Base-by-base conservation (phyloP, 2,797 vertebrate species). In the Balearica regulorum region DNA sequence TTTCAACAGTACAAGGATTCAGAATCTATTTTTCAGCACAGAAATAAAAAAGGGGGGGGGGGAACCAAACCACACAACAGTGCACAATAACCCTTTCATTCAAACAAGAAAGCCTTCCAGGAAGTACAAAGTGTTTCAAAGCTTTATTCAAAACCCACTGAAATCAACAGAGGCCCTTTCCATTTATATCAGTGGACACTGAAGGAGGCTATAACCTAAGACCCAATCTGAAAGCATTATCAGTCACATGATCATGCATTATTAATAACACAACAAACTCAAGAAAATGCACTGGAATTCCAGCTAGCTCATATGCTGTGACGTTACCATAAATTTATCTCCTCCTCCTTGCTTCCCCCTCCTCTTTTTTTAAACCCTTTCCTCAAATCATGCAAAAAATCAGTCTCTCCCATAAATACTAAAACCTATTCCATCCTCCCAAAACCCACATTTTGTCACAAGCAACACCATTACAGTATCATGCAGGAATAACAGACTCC, bases 51-150 rank as follows among this genome's bases (percentile, higher is more conserved):
- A 17, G 31, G 0, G n/a, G 33, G 3, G 4, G 9, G 26, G 15
- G 6, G 16, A 29, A 53, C 43, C 43, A 43, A 3, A 2, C 28
- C 53, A 0, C 1, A 21, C 26, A 82, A 3, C 76, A 51, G 89
- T 5, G 53, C 82, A 97, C 94, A 97, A 96, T 93, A 91, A 83
- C 5, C 84, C 87, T 94, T 97, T 96, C 70, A 97, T 54, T 94
- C 70, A 70, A 91, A 77, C 31, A 83, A 91, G 87, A 68, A 89
- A 93, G 84, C 95, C 64, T 87, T 78, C 39, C 76, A 91, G 86
- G 93, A 97, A 94, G 80, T 24, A 93, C 71, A 35, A 39, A 81
- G 68, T 72, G 57, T 88, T 91, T 90, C 81, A 89, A 71, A 94
- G 62, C 86, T 70, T 82, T 55, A 78, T 57, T 87, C 84, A 83